Evolutionary conservation across 2,888 invertebrate species (phyloP).

Genomic region (Terebella lapidaria): DNA sequence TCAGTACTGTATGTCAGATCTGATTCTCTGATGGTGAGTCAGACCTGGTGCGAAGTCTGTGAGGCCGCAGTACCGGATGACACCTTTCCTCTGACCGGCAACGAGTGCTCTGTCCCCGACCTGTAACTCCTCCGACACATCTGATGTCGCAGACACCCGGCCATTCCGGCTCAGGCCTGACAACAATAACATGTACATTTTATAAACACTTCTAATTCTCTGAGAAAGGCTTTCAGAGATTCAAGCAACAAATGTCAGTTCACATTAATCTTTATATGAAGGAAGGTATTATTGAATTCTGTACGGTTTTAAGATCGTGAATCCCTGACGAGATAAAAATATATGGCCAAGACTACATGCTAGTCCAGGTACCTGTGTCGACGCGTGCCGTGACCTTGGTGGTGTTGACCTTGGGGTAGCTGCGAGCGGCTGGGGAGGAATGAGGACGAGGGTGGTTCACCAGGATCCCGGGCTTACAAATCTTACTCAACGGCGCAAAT

Average conservation of each 20-base stretch:
- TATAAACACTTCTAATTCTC: background rate
- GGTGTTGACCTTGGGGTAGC: background rate
- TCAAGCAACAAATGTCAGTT: too few relatives aligned
- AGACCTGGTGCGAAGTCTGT: constrained; percentile 55
- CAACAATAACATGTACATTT: background rate
- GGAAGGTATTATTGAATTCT: too few relatives aligned
- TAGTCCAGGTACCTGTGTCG: constrained; percentile 53
- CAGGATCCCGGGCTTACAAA: constrained; percentile 42
- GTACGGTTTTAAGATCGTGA: too few relatives aligned
- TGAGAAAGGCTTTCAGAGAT: too few relatives aligned
- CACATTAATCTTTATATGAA: too few relatives aligned
- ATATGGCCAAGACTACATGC: too few relatives aligned
- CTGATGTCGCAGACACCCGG: background rate
- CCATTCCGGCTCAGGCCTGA: background rate
- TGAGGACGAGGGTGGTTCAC: background rate
- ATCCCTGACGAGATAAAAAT: too few relatives aligned
- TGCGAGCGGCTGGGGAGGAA: background rate
- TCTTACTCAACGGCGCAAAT: constrained; percentile 55
- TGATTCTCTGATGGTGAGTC: background rate
- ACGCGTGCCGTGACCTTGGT: constrained; percentile 46
- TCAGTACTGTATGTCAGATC: background rate
- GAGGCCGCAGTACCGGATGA: constrained; percentile 53
- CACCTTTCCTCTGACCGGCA: constrained; percentile 53
- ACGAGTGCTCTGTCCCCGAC: constrained; percentile 54
- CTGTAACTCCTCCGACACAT: constrained; percentile 27